phyloP scores from a whole-genome alignment of 37 sponge, comb jelly and placozoan genomes.

The Cladorhizidae sp. region DNA sequence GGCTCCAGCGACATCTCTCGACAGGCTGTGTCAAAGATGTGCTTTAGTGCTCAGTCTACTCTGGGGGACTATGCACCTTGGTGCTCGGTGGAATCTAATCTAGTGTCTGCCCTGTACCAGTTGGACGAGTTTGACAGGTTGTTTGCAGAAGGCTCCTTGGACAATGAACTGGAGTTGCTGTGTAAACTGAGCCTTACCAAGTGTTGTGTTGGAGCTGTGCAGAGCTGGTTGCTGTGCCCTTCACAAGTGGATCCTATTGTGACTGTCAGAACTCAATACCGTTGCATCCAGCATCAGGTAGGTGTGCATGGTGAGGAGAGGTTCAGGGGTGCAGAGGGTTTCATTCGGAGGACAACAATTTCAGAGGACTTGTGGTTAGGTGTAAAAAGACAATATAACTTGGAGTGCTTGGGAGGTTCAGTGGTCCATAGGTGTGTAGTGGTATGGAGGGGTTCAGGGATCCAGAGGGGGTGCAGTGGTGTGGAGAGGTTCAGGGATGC shows the following conservation, averaged over 20 bases:
- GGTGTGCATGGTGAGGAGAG: no score
- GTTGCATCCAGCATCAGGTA: slow-evolving; percentile 35
- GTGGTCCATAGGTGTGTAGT: no score
- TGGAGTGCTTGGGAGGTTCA: no score
- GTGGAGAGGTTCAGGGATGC: no score
- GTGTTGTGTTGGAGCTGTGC: slow-evolving; percentile 30
- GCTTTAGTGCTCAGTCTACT: neutral
- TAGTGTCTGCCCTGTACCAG: neutral
- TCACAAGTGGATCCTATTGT: slow-evolving; percentile 51
- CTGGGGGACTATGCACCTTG: neutral
- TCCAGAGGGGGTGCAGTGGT: no score
- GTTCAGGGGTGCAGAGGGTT: no score
- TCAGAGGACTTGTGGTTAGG: no score
- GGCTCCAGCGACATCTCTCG: neutral
- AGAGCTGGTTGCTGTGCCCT: slow-evolving; percentile 28
- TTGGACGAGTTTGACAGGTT: neutral
- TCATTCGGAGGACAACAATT: no score
- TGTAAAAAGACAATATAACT: no score
- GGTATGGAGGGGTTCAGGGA: no score
- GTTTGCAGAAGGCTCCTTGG: neutral
- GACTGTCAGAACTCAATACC: neutral
- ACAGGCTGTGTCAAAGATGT: neutral
- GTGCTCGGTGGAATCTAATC: neutral
- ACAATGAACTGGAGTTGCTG: slow-evolving; percentile 8
- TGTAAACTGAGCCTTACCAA: slow-evolving; percentile 3